Evolutionary conservation across 2,888 invertebrate genomes (phyloP), one percentile per base, ranked within the genome.

Genomic region (Drosophila buzzatii): DNA sequence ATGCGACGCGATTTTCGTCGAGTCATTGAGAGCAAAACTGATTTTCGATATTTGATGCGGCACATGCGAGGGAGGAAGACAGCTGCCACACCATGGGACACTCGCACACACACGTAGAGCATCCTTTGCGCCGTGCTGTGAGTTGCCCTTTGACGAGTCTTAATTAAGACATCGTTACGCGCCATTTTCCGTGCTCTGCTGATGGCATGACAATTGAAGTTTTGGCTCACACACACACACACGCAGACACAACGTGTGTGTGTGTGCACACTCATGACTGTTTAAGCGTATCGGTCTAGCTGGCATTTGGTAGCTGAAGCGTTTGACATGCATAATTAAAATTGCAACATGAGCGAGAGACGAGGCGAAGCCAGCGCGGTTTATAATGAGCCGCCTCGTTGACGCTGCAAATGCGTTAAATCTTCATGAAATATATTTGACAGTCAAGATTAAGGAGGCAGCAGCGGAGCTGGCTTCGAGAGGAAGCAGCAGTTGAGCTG

Each of bases 161-260:
- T 84, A 84, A 84, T 84, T 84, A 84, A 88, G 72, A 74, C 75
- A 85, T 74, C 86, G 78, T 84, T 84, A 88, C 89, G 62, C 56
- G 89, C 75, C 73, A 65, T 82, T 84, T 88, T 79, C 70, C 65
- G 56, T 63, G 76, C 63, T 55, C 67, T 68, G 62, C 59, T 75
- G 61, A 67, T 68, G 56, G 59, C 61, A 77, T 77, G 75, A 79
- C 79, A 79, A 79, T 77, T 77, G 77, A 74, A 79, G 79, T 74
- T 70, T 56, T 57, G 39, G 18, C 35, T 20, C 20, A 44, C 31
- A 44, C 53, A 52, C 14, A 44, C 14, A 55, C 12, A 20, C 33
- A 42, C 18, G 12, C 33, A 49, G 10, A 55, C 18, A 23, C 39
- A 6, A 16, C 5, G 5, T 20, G 45, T 45, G 27, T 20, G 45